Percentiles rank a stretch among this genome's conserved stretches.
phyloP scores from a whole-genome alignment of 2,113 vertebrate genomes.

The Anguilla japonica region DNA sequence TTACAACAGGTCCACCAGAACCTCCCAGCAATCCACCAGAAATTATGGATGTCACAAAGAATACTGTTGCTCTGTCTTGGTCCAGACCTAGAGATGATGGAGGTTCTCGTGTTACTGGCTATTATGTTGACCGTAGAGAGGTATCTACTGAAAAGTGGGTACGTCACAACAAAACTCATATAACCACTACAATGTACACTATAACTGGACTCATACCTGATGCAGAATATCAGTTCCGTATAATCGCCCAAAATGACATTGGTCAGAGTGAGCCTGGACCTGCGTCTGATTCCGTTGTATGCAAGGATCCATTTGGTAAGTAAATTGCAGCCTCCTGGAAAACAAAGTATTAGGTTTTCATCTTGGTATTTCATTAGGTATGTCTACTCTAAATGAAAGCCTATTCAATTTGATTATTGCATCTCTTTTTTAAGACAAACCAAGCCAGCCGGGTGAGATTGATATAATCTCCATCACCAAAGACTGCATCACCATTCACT shows the following conservation, averaged over 20 bases:
- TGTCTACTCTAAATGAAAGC: neutral
- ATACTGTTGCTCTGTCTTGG: conserved; percentile 87
- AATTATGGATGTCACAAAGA: conserved; percentile 92
- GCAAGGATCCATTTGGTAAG: conserved; percentile 99
- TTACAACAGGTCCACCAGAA: conserved; percentile 83
- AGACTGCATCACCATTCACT: conserved; percentile 93
- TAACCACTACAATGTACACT: conserved; percentile 98
- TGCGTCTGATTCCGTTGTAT: conserved; percentile 84
- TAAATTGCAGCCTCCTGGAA: conserved; percentile 17
- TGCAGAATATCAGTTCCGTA: conserved; percentile 94
- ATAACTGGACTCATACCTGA: conserved; percentile 92
- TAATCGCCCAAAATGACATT: conserved; percentile 93
- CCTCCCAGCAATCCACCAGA: conserved; percentile 94
- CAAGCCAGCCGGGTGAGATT: conserved; percentile 96
- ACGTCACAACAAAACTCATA: conserved; percentile 93
- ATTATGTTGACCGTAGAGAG: conserved; percentile 94
- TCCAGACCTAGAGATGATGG: conserved; percentile 93
- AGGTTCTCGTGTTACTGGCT: conserved; percentile 92
- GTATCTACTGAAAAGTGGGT: conserved; percentile 97
- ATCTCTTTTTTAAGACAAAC: conserved; percentile 79
- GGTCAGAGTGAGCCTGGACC: conserved; percentile 90
- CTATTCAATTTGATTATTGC: neutral
- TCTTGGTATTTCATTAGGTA: neutral
- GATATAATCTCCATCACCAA: conserved; percentile 91
- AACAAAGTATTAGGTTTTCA: neutral